Conservation (phyloP, 2,797 vertebrate genomes). For the Sebastes matsubarae region DNA sequence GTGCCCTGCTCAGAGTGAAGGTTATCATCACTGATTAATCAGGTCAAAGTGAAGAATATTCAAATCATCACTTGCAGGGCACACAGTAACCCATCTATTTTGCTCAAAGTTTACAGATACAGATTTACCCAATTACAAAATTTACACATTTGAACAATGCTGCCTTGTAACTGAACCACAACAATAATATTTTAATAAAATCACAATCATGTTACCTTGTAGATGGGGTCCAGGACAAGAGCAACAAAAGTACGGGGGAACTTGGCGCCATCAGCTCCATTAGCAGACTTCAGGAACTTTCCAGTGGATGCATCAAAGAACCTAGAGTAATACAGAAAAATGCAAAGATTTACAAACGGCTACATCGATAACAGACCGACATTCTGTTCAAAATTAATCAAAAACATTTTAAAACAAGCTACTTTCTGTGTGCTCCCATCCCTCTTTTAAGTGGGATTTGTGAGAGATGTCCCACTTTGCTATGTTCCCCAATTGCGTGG, state of each 20-base stretch:
- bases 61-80: conserved; percentile 86
- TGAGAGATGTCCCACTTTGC: rapidly evolving
- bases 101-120: neutral
- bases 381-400: neutral
- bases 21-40: conserved; percentile 88
- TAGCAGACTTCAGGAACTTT: conserved; percentile 87
- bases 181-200: neutral
- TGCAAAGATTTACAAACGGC: neutral
- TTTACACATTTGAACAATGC: neutral
- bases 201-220: conserved; percentile 82
- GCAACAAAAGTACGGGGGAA: conserved; percentile 88
- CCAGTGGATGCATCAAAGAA: conserved; percentile 87
- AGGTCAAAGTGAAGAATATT: conserved; percentile 99
- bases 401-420: neutral
- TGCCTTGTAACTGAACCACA: neutral
- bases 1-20: conserved; percentile 75
- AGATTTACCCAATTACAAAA: neutral
- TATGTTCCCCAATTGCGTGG: too few relatives aligned
- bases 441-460: neutral
- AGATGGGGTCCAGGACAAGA: conserved; percentile 93
- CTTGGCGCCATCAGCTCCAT: conserved; percentile 84
- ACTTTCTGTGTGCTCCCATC: too few relatives aligned
- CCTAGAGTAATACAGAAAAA: conserved; percentile 47
- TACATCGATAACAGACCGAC: too few relatives aligned
- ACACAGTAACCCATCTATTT: neutral